Base-by-base conservation (phyloP, 2,888 invertebrate species). In the Antitype chi region DNA sequence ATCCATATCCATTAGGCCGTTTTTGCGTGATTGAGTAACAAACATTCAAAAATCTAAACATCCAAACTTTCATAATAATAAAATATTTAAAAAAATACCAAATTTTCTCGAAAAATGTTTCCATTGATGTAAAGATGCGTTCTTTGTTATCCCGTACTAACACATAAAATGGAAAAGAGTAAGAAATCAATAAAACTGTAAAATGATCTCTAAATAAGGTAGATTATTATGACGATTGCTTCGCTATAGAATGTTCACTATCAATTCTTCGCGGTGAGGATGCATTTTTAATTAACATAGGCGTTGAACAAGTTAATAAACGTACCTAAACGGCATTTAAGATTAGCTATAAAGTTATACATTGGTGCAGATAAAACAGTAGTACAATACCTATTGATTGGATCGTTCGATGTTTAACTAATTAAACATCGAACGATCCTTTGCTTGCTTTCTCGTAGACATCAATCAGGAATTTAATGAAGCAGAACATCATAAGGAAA, bases 401-500 rank as follows among this genome's bases (percentile, higher is more conserved):
- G n/a, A n/a, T n/a, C n/a, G n/a, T n/a, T n/a, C n/a, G n/a, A n/a
- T n/a, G n/a, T 11, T 43, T 20, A 15, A 28, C 57, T 57, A 23
- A 3, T 25, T 53, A 20, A n/a, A 20, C 6, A 66, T 23, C 4
- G 1, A 66, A 23, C 9, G 0, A 11, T 55, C 4, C 52, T 47
- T 28, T 64, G 66, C 53, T 73, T 38, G 32, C 38, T 84, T 80
- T 84, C 62, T 57, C 55, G 38, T 53, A 59, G 47, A 49, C 23
- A 70, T 74, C 11, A 69, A 74, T 85, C 63, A 76, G 38, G 2
- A 15, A 28, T 66, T 76, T 28, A 70, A 63, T 73, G 57, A 28
- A 28, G 67, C 32, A 43, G 32, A 75, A 47, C 60, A 13, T 60
- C 25, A 28, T 64, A 63, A 64, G 70, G 84, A 68, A 84, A 70